Conservation (phyloP, 2,888 invertebrate species). For the Abrostola triplasia region DNA sequence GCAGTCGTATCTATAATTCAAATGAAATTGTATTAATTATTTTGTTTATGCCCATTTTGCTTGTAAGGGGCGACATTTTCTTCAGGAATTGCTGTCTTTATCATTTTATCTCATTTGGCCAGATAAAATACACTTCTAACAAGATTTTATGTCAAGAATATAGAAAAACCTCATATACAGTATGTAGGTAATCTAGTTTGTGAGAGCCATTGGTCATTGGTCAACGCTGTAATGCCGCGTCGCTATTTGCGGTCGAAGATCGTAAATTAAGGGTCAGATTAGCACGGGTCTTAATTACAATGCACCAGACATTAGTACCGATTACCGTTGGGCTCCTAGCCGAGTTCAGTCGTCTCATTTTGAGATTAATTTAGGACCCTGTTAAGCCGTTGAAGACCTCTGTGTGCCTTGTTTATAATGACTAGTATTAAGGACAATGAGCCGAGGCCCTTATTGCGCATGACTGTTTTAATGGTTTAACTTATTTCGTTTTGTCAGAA, state of each 20-base stretch:
- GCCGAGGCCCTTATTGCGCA: neutral
- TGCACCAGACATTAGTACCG: constrained; percentile 9
- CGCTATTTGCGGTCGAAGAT: constrained; percentile 21
- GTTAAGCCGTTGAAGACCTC: constrained; percentile 1
- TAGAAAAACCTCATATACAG: too few species aligned
- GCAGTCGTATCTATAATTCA: too few species aligned
- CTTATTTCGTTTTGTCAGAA: neutral
- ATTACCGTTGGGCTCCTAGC: constrained; percentile 10
- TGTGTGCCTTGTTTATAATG: neutral
- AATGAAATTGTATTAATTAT: too few species aligned
- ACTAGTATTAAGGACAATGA: neutral
- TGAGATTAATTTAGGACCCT: constrained; percentile 3
- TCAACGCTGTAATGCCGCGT: too few species aligned
- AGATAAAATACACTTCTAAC: too few species aligned
- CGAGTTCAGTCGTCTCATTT: neutral
- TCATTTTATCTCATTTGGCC: too few species aligned
- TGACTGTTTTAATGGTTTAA: neutral
- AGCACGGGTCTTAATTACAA: constrained; percentile 27
- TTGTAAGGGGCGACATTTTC: too few species aligned
- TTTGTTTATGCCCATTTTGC: too few species aligned
- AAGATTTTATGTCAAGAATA: too few species aligned
- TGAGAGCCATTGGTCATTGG: too few species aligned
- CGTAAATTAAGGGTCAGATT: constrained; percentile 29
- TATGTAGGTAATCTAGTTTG: too few species aligned
- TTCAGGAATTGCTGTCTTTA: too few species aligned